These are phyloP conservation scores for Apaloderma vittatum DNA, from an alignment of 2,113 vertebrate species.

Conservation along the genomic window DNA sequence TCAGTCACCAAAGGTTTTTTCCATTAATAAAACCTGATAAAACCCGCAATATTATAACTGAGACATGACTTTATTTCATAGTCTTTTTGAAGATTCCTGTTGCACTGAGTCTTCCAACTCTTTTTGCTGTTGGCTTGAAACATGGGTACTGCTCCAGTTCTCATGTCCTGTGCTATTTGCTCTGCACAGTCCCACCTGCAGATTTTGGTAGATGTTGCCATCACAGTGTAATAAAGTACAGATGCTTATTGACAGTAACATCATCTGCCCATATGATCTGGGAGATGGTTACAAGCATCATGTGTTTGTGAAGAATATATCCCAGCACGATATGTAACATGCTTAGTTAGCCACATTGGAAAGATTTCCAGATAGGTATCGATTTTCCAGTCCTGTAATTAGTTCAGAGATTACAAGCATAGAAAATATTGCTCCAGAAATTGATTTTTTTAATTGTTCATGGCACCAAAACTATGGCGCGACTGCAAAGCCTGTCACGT, in stretches of 20 bases:
- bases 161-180: not conserved
- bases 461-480: not conserved
- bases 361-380: slow-evolving; percentile 44
- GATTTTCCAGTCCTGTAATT: slow-evolving; percentile 59
- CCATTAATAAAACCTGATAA: not conserved
- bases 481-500: not conserved
- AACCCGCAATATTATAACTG: not conserved
- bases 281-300: not conserved
- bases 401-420: slow-evolving; percentile 44
- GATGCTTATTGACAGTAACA: not conserved
- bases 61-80: not conserved
- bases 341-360: not conserved
- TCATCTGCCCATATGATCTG: not conserved
- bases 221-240: not conserved
- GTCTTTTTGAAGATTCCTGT: not conserved
- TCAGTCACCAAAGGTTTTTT: not conserved
- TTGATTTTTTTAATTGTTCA: slow-evolving; percentile 44
- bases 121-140: not conserved
- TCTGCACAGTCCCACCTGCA: not conserved
- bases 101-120: not conserved
- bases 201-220: not conserved
- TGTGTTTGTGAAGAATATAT: not conserved
- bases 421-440: slow-evolving; percentile 40
- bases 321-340: not conserved
- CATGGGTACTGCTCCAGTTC: not conserved